These are phyloP conservation scores for Zosterops borbonicus DNA, from an alignment of 2,113 vertebrate genomes.

Conservation along the genomic window DNA sequence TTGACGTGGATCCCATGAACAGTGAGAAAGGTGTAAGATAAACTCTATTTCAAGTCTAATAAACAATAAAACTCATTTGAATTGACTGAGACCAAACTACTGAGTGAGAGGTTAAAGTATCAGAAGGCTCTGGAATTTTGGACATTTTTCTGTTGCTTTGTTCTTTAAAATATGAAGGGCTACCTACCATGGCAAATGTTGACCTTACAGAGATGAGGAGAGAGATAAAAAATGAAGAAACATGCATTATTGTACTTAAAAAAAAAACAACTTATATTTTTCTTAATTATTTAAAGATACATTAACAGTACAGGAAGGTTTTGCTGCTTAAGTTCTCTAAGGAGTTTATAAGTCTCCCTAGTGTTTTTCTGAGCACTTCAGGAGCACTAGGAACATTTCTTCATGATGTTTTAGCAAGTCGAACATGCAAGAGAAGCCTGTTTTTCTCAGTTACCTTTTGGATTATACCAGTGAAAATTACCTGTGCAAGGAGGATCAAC, in stretches of 20 bases:
- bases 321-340: not conserved
- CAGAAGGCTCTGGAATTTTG: not conserved
- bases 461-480: constrained; percentile 17
- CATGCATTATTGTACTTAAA: not conserved
- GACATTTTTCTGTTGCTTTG: not conserved
- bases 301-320: not conserved
- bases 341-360: not conserved
- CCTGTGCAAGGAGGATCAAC: not conserved
- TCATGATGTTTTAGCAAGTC: not conserved
- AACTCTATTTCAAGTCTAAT: not conserved
- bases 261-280: not conserved
- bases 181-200: not conserved
- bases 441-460: constrained; percentile 17
- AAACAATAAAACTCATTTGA: not conserved
- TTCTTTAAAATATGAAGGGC: not conserved
- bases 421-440: not conserved
- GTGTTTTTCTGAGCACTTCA: not conserved
- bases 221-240: not conserved
- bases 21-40: not conserved
- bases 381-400: not conserved
- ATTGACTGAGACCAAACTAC: not conserved
- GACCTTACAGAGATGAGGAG: not conserved
- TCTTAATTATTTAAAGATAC: not conserved
- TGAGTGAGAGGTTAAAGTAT: not conserved
- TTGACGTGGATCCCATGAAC: not conserved